phyloP scores from a whole-genome alignment of 2,113 vertebrate genomes.

The Stomatorhinus ivindoensis region DNA sequence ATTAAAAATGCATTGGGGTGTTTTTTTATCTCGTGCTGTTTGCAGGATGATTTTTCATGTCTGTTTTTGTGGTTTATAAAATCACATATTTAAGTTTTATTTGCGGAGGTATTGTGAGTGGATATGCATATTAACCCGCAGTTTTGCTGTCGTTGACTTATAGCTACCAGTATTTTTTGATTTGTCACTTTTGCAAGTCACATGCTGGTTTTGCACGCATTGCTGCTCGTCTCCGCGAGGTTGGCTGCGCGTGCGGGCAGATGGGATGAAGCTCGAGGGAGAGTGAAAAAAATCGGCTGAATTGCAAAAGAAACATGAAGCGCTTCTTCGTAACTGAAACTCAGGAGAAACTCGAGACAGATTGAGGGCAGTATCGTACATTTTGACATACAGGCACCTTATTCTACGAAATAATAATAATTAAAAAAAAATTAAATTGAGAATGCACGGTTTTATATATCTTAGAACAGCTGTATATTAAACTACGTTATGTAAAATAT shows the following conservation, averaged over 20 bases:
- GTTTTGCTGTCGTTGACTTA: not conserved
- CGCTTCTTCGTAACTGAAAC: not conserved
- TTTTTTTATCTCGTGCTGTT: not conserved
- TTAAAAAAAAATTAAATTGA: not conserved
- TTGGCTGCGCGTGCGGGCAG: constrained; percentile 1
- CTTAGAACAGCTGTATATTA: not conserved
- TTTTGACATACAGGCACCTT: not conserved
- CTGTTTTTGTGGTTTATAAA: not conserved
- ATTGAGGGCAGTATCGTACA: not conserved
- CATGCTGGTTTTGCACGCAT: constrained; percentile 2
- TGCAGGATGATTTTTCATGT: not conserved
- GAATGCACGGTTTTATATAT: not conserved
- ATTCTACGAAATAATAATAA: not conserved
- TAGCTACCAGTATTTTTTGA: not conserved
- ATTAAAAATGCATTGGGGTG: not conserved
- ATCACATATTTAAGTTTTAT: not conserved
- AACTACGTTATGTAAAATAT: not conserved
- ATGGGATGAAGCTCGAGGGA: constrained; percentile 9
- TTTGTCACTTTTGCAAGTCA: not conserved
- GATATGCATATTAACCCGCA: not conserved
- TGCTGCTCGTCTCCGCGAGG: not conserved
- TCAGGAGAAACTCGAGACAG: not conserved
- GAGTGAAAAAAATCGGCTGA: not conserved
- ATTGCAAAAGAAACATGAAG: not conserved
- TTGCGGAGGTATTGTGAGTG: not conserved